Conservation (phyloP, 1,140 invertebrate genomes). For the Megalopta genalis region DNA sequence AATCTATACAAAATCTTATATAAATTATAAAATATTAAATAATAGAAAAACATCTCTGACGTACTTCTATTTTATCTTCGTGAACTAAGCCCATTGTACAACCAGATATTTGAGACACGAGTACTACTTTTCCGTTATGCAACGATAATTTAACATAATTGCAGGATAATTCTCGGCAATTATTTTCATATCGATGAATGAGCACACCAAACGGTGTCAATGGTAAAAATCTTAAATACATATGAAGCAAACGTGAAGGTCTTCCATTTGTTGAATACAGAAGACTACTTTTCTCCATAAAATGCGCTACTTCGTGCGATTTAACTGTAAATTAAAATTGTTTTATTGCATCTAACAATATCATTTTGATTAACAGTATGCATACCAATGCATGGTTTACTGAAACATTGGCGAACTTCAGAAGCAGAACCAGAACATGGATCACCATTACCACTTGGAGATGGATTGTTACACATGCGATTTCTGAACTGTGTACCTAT, state of each 20-base stretch:
- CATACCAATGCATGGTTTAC: slow-evolving; percentile 38
- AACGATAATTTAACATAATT: slow-evolving; percentile 38
- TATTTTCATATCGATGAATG: slow-evolving; percentile 29
- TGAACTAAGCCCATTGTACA: slow-evolving; percentile 27
- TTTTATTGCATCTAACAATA: neutral
- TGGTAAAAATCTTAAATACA: slow-evolving; percentile 44
- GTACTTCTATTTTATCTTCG: slow-evolving; percentile 38
- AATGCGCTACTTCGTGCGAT: slow-evolving; percentile 37
- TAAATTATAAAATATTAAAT: neutral
- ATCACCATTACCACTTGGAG: slow-evolving; percentile 36
- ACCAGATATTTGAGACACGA: slow-evolving; percentile 15
- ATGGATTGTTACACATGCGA: slow-evolving; percentile 49
- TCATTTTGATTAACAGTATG: neutral
- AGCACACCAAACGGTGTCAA: slow-evolving; percentile 34
- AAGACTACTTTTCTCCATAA: slow-evolving; percentile 36
- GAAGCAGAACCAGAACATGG: slow-evolving; percentile 33
- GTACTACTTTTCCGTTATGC: slow-evolving; percentile 34
- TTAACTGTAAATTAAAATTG: slow-evolving; percentile 22
- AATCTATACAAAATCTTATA: slow-evolving; percentile 15
- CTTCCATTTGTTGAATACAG: slow-evolving; percentile 18
- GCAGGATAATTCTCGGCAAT: slow-evolving; percentile 20
- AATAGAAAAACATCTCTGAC: neutral
- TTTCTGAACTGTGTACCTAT: slow-evolving; percentile 39
- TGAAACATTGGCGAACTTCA: slow-evolving; percentile 44
- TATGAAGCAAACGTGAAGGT: slow-evolving; percentile 28